Base-by-base conservation (phyloP, 2,888 invertebrate genomes). In the Sacculina carcini region DNA sequence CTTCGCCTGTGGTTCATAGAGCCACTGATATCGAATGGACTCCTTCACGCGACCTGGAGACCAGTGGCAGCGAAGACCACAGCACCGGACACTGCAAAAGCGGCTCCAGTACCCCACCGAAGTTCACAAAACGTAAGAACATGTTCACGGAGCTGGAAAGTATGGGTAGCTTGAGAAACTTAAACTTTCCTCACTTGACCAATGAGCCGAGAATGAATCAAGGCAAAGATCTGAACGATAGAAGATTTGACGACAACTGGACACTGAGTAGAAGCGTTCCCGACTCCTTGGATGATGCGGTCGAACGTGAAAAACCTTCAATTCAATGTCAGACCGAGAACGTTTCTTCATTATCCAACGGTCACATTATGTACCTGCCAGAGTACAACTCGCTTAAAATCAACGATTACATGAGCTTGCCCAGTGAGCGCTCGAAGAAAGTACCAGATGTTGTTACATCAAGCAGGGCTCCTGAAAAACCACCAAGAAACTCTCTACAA, bases 1-100 rank as follows among this genome's bases (percentile, higher is more conserved):
- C 59, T n/a, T 57, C 59, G 16, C 58, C 58, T 21, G 53, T 56
- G 7, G 53, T 53, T 23, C 53, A 48, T 55, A 51, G 62, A 19
- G 47, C 53, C 39, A 36, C 54, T 66, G 54, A 57, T n/a, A 52
- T 52, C n/a, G 52, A 55, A 0, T 85, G 84, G 85, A 84, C 83
- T 0, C 84, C 85, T 0, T 81, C 84, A 60, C 83, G 84, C 62
- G 85, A 85, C 64, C 70, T 85, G n/a, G 77, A 73, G 34, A 78
- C 77, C 4, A 78, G 78, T 38, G 61, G 61, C 39, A 59, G 53
- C 48, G 52, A 50, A 12, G 56, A 78, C 77, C 50, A 59, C 28
- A n/a, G 48, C 19, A 50, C n/a, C 29, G 31, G 2, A 58, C 39
- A 57, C 23, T 48, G 51, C 16, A 48, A 51, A 12, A 34, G 50